phyloP scores from a whole-genome alignment of 2,888 invertebrate genomes.

The Acleris literana region DNA sequence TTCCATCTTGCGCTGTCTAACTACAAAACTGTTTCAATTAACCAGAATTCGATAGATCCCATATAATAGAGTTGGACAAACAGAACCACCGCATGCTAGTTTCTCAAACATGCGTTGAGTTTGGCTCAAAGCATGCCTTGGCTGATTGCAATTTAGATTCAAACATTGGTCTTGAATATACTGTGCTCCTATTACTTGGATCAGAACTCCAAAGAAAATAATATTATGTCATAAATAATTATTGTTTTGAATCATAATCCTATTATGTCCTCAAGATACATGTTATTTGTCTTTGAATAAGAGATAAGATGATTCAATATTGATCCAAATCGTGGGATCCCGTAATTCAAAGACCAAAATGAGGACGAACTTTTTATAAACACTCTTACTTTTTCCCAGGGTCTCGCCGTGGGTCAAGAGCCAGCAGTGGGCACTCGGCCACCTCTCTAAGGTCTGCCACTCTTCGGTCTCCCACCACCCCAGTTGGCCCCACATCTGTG shows the following conservation, averaged over 20 bases:
- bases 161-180: neutral
- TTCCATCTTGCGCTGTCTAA: slow-evolving; percentile 16
- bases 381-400: slow-evolving; percentile 54
- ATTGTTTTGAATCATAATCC: no score
- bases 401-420: slow-evolving; percentile 88
- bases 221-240: no score
- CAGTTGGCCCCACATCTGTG: slow-evolving; percentile 79
- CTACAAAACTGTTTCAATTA: slow-evolving; percentile 18
- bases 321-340: slow-evolving; percentile 18
- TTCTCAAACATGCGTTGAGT: slow-evolving; percentile 38
- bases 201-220: neutral
- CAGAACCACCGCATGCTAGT: slow-evolving; percentile 31
- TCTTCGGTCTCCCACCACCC: slow-evolving; percentile 69
- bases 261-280: neutral
- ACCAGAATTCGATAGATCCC: slow-evolving; percentile 20
- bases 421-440: slow-evolving; percentile 90
- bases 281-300: neutral
- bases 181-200: slow-evolving; percentile 15
- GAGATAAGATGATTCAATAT: neutral
- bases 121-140: slow-evolving; percentile 40
- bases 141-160: slow-evolving; percentile 29
- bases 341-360: slow-evolving; percentile 5
- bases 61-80: slow-evolving; percentile 7
- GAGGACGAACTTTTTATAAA: neutral
- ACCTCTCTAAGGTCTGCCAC: slow-evolving; percentile 87